A percentile compares a stretch with the other conserved stretches of the same genome.
phyloP scores from a whole-genome alignment of 2,888 invertebrate genomes.

The Epinotia brunnichana region DNA sequence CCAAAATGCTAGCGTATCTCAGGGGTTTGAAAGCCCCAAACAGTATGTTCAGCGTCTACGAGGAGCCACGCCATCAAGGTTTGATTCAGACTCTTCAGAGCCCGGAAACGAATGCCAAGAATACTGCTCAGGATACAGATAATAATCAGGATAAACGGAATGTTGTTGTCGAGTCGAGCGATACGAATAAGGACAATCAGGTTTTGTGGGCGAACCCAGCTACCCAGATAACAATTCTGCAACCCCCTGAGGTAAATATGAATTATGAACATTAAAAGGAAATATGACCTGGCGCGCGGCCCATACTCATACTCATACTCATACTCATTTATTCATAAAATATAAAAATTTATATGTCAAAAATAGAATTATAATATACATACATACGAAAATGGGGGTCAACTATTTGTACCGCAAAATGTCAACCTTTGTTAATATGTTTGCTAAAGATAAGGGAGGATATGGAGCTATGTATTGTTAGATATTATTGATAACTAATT shows the following conservation, averaged over 20 bases:
- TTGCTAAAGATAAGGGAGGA: too few species aligned
- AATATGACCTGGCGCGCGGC: too few species aligned
- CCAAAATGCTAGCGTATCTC: constrained; percentile 26
- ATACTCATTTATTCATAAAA: too few species aligned
- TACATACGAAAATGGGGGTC: too few species aligned
- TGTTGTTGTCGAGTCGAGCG: background rate
- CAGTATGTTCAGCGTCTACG: background rate
- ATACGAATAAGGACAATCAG: background rate
- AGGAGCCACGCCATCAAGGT: background rate
- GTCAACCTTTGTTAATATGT: too few species aligned
- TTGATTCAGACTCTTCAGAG: background rate
- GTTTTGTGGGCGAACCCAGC: background rate
- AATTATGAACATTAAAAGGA: too few species aligned
- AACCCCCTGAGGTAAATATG: constrained; percentile 6
- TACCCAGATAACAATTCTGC: background rate
- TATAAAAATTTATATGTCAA: too few species aligned
- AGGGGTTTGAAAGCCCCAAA: constrained; percentile 2
- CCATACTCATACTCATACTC: too few species aligned
- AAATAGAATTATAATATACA: too few species aligned
- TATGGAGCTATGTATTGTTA: too few species aligned
- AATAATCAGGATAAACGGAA: background rate
- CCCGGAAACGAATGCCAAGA: background rate
- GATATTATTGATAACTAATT: too few species aligned
- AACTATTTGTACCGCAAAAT: too few species aligned
- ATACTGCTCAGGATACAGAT: background rate